phyloP scores from a whole-genome alignment of 2,113 vertebrate species.

The Ageneiosus marmoratus region DNA sequence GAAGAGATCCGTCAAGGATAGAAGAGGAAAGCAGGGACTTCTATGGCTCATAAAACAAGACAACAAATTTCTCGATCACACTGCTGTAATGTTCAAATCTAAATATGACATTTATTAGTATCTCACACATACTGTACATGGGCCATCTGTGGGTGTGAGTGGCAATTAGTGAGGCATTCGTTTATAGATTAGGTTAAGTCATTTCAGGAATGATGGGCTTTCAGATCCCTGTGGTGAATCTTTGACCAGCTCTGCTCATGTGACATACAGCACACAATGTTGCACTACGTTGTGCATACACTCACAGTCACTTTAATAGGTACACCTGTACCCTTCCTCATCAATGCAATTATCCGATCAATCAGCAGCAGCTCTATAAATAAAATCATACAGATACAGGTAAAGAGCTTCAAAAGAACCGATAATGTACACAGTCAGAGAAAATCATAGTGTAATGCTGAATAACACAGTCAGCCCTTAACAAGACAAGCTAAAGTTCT shows the following conservation, averaged over 20 bases:
- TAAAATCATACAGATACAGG: not conserved
- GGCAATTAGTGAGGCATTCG: not conserved
- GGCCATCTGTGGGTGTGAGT: not conserved
- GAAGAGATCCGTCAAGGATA: not conserved
- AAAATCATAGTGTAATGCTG: not conserved
- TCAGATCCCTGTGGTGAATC: not conserved
- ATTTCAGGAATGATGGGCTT: not conserved
- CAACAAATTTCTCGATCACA: not conserved
- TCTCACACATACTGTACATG: not conserved
- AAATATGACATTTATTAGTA: not conserved
- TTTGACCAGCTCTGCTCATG: not conserved
- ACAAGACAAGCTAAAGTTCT: not conserved
- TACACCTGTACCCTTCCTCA: not conserved
- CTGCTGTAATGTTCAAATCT: not conserved
- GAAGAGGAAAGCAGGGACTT: slow-evolving; percentile 6
- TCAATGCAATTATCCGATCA: not conserved
- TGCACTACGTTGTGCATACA: not conserved
- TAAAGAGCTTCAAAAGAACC: not conserved
- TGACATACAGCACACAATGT: not conserved
- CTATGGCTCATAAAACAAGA: not conserved
- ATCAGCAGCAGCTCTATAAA: not conserved
- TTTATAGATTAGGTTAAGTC: not conserved
- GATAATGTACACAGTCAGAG: not conserved
- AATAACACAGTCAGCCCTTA: not conserved
- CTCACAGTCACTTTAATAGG: not conserved